These are phyloP conservation scores for Propithecus coquereli DNA, from an alignment of 2,113 vertebrate genomes.

Conservation along the genomic window DNA sequence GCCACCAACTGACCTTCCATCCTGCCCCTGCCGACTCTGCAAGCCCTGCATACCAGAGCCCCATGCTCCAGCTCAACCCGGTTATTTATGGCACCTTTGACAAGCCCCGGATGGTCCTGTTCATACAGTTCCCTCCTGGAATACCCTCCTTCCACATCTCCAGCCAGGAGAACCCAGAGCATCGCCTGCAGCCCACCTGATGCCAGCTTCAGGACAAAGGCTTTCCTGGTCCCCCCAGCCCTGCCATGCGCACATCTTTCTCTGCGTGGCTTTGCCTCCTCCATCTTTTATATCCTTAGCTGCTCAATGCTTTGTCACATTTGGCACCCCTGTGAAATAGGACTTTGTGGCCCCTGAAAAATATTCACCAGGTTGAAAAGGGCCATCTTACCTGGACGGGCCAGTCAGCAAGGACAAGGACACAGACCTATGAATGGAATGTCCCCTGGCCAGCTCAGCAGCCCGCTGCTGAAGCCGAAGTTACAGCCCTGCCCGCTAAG, in stretches of 20 bases:
- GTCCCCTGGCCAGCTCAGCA: neutral
- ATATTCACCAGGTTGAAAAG: neutral
- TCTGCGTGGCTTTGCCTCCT: neutral
- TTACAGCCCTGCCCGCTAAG: neutral
- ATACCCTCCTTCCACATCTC: neutral
- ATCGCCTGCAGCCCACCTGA: neutral
- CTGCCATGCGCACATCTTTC: accelerated
- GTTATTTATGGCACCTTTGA: accelerated
- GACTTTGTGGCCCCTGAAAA: neutral
- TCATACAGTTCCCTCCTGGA: neutral
- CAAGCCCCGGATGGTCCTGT: neutral
- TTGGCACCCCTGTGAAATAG: neutral
- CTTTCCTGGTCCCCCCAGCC: neutral
- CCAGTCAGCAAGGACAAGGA: neutral
- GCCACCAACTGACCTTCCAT: neutral
- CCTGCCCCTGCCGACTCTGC: accelerated
- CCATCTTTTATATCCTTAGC: neutral
- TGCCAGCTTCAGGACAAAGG: accelerated
- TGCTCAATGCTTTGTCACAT: neutral
- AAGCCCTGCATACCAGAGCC: accelerated
- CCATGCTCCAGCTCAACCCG: neutral
- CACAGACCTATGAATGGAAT: neutral
- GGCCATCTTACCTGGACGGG: neutral
- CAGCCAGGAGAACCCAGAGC: neutral
- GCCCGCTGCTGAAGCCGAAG: neutral